Conservation (phyloP, 2,888 invertebrate species). For the Thecophora atra region DNA sequence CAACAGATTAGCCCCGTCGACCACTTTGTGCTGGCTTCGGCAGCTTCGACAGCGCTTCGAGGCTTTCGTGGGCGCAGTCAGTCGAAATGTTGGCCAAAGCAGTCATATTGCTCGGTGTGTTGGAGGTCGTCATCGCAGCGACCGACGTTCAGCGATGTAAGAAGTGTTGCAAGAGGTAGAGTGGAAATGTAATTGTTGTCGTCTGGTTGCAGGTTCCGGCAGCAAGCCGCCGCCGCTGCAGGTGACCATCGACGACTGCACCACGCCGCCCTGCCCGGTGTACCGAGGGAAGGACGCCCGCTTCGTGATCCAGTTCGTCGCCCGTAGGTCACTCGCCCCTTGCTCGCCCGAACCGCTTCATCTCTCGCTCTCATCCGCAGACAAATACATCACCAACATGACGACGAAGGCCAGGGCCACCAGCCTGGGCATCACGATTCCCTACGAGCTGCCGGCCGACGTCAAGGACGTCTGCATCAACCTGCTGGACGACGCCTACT, state of each 20-base stretch:
- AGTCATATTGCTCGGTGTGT: neutral
- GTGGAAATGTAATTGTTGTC: neutral
- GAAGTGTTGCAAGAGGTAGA: neutral
- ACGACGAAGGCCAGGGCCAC: constrained; percentile 57
- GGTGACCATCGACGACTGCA: constrained; percentile 57
- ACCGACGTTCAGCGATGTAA: constrained; percentile 25
- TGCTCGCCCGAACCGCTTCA: no score
- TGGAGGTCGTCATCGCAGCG: neutral
- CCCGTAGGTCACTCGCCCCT: constrained; percentile 46
- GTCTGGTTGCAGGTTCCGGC: constrained; percentile 47
- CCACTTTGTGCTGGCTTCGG: neutral
- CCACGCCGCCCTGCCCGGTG: constrained; percentile 58
- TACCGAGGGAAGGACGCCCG: constrained; percentile 54
- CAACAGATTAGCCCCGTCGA: neutral
- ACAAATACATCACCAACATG: constrained; percentile 51
- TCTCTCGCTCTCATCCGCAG: constrained; percentile 27
- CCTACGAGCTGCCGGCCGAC: constrained; percentile 48
- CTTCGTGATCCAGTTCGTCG: constrained; percentile 58
- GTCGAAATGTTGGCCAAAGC: constrained; percentile 15
- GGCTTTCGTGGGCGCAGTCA: neutral
- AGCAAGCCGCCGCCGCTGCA: constrained; percentile 55
- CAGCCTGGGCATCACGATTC: constrained; percentile 57
- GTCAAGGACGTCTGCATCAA: constrained; percentile 58
- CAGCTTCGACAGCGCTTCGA: neutral
- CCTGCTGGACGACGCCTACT: constrained; percentile 58